phyloP scores from a whole-genome alignment of 1,140 invertebrate species.

The Drosophila truncata region DNA sequence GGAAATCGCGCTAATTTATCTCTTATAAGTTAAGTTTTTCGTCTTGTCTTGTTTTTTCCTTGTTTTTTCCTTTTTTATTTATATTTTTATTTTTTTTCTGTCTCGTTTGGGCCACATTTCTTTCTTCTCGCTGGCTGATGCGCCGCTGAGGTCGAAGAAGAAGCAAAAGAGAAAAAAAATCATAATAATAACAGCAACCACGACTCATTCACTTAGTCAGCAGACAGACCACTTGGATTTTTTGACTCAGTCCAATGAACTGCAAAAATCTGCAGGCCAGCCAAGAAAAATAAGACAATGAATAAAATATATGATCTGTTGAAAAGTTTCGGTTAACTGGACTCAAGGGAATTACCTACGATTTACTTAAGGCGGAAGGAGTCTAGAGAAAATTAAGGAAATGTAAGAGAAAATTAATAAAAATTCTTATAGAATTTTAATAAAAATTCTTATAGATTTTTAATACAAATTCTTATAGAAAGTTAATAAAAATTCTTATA shows the following conservation, averaged over 20 bases:
- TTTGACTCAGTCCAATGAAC: conserved; percentile 73
- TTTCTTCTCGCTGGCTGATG: conserved; percentile 34
- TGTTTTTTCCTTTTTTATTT: conserved; percentile 34
- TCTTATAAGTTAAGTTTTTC: conserved; percentile 66
- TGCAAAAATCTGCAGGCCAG: conserved; percentile 62
- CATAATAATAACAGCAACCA: conserved; percentile 37
- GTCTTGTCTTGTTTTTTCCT: conserved; percentile 39
- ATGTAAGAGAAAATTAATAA: neutral
- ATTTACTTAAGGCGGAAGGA: neutral
- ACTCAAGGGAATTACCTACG: conserved; percentile 24
- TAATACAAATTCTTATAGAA: neutral
- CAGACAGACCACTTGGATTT: conserved; percentile 43
- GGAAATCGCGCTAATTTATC: conserved; percentile 76
- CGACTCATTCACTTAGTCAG: conserved; percentile 81
- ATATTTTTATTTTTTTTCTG: conserved; percentile 11
- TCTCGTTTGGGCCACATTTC: conserved; percentile 29
- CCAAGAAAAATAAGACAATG: conserved; percentile 6
- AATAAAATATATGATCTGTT: conserved; percentile 18
- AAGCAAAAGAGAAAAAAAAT: conserved; percentile 34
- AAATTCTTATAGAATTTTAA: neutral
- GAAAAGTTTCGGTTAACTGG: conserved; percentile 25
- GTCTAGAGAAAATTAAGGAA: neutral
- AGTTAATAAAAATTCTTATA: neutral
- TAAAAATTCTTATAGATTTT: neutral
- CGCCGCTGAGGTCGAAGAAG: conserved; percentile 23